Percentiles rank a stretch among this genome's conserved stretches.
phyloP scores from a whole-genome alignment of 1,140 invertebrate genomes.

The Samia ricini region DNA sequence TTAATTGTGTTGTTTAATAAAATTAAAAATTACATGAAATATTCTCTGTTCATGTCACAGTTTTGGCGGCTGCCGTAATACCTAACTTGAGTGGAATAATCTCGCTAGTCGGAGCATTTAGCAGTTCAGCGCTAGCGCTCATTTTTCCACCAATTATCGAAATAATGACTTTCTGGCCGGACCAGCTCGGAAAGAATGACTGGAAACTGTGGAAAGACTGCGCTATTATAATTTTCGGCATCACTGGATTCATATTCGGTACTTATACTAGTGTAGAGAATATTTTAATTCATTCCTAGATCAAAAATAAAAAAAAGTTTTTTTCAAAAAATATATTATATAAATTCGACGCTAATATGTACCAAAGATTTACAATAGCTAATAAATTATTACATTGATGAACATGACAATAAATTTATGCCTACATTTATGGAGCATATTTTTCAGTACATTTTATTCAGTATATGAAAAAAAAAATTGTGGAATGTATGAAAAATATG shows the following conservation, averaged over 20 bases:
- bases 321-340: neutral
- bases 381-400: constrained; percentile 3
- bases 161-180: constrained; percentile 88
- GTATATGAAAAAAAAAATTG: neutral
- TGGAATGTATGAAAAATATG: too few relatives aligned
- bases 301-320: neutral
- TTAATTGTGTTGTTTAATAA: too few relatives aligned
- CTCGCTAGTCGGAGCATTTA: constrained; percentile 93
- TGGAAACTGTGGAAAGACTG: constrained; percentile 86
- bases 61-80: constrained; percentile 89
- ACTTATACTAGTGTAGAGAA: constrained; percentile 87
- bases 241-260: constrained; percentile 87
- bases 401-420: constrained; percentile 45
- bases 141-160: constrained; percentile 95
- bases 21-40: too few relatives aligned
- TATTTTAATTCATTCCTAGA: constrained; percentile 68
- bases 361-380: constrained; percentile 19
- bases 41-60: constrained; percentile 79
- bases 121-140: constrained; percentile 91
- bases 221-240: constrained; percentile 84
- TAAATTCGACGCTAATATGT: neutral
- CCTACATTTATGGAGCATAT: constrained; percentile 1
- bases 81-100: constrained; percentile 94
- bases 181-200: constrained; percentile 79
- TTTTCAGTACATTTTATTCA: neutral